Conservation (phyloP, 2,113 vertebrate species). For the Passer domesticus region DNA sequence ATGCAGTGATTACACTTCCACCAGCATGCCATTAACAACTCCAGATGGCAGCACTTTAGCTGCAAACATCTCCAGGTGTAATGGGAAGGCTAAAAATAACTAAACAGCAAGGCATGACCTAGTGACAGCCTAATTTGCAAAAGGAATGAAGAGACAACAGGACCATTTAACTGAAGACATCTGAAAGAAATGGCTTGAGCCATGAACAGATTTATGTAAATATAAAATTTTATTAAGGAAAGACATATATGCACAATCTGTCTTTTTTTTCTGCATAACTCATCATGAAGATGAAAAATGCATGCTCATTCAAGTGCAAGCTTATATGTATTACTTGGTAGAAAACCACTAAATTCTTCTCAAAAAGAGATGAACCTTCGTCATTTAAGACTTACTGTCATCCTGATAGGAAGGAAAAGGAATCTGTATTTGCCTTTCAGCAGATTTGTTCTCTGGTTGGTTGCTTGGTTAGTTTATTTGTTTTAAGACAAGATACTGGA, state of each 20-base stretch:
- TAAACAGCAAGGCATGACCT: slow-evolving; percentile 44
- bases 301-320: neutral
- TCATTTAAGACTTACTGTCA: neutral
- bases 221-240: neutral
- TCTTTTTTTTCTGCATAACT: neutral
- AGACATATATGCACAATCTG: neutral
- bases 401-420: neutral
- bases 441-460: neutral
- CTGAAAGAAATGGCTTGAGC: neutral
- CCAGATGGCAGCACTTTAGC: slow-evolving; percentile 69
- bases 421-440: neutral
- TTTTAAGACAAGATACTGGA: neutral
- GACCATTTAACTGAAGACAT: neutral
- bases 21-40: slow-evolving; percentile 67
- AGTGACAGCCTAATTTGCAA: slow-evolving; percentile 44
- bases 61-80: slow-evolving; percentile 61
- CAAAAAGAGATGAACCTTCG: neutral
- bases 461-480: neutral
- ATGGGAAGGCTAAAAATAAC: slow-evolving; percentile 59
- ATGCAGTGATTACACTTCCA: slow-evolving; percentile 59
- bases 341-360: neutral
- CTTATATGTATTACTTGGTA: neutral
- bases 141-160: slow-evolving; percentile 14
- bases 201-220: neutral
- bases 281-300: neutral